phyloP scores from a whole-genome alignment of 2,113 vertebrate genomes.

The Grallaria varia region DNA sequence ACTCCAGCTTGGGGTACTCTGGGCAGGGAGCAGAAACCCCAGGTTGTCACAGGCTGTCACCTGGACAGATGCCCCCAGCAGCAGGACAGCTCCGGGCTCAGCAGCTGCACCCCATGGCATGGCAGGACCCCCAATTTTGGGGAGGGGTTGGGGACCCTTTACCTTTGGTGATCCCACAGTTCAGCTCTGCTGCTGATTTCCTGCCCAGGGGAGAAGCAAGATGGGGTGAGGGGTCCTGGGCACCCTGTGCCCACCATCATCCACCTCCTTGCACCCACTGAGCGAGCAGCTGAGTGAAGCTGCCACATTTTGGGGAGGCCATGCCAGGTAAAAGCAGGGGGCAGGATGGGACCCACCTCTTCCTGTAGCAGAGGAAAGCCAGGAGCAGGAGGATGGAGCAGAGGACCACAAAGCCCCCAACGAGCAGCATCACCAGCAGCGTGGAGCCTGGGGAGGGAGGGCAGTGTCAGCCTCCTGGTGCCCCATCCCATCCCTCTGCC shows the following conservation, averaged over 20 bases:
- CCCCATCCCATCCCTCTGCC: background rate
- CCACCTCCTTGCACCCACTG: background rate
- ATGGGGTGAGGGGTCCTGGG: background rate
- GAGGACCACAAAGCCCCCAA: slow-evolving; percentile 73
- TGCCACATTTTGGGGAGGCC: fast-evolving
- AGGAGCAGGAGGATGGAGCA: slow-evolving; percentile 77
- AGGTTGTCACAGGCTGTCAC: background rate
- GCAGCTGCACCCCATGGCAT: background rate
- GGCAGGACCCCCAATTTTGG: background rate
- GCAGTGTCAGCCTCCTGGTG: background rate
- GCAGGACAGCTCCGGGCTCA: background rate
- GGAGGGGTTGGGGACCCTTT: background rate
- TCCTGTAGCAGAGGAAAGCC: slow-evolving; percentile 76
- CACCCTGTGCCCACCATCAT: background rate
- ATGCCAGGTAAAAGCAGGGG: fast-evolving
- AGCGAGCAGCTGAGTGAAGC: background rate
- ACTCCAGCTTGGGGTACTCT: slow-evolving; percentile 38
- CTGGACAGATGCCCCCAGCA: background rate
- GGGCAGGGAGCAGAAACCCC: background rate
- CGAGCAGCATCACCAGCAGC: slow-evolving; percentile 71
- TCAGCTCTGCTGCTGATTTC: background rate
- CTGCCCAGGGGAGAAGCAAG: background rate
- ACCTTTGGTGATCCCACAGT: slow-evolving; percentile 39
- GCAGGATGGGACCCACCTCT: slow-evolving; percentile 73
- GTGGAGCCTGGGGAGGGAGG: slow-evolving; percentile 41